Base-by-base conservation (phyloP, 2,888 invertebrate genomes). In the Drosophila testacea region DNA sequence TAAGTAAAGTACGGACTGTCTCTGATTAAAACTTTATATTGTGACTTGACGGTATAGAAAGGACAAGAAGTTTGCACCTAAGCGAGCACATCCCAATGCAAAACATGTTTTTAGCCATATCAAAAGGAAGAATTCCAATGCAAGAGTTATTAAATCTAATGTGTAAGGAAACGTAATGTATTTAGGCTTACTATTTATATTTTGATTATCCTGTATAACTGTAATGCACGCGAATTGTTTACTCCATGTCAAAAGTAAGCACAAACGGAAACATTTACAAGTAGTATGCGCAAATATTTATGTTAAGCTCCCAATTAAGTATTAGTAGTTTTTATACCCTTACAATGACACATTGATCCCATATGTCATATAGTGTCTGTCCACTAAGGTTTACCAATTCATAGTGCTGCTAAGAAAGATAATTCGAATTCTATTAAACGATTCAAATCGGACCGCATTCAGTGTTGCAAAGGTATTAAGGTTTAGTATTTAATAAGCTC, bases 401-500 rank as follows among this genome's bases (percentile, higher is more conserved):
- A 50, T 34, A 11, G 11, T 11, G 22, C 36, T 11, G 22, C 36
- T 11, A 7, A 34, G 16, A 27, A 51, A 38, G n/a, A 30, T 16
- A 9, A 16, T 51, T 10, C 6, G 10, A 6, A 6, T 54, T 28
- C 39, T 28, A 13, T 54, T 13, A 22, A 34, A 22, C 34, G 36
- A 5, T n/a, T 11, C 3, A 22, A 22, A 22, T 22, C 22, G 22
- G 22, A 22, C 22, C 2, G 22, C 22, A 22, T 22, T 22, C 22
- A 22, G 22, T 38, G 6, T 38, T 32, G 48, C 39, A 41, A 42
- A 16, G 28, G 10, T 38, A 7, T 16, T 38, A 30, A 39, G 9
- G 11, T 30, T 42, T 52, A 34, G 28, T n/a, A 6, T 47, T 60
- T 32, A 44, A 36, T 65, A 77, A 70, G 73, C 65, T 72, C 77